Base-by-base conservation (phyloP, 2,113 vertebrate genomes). In the Chionodraco myersi region DNA sequence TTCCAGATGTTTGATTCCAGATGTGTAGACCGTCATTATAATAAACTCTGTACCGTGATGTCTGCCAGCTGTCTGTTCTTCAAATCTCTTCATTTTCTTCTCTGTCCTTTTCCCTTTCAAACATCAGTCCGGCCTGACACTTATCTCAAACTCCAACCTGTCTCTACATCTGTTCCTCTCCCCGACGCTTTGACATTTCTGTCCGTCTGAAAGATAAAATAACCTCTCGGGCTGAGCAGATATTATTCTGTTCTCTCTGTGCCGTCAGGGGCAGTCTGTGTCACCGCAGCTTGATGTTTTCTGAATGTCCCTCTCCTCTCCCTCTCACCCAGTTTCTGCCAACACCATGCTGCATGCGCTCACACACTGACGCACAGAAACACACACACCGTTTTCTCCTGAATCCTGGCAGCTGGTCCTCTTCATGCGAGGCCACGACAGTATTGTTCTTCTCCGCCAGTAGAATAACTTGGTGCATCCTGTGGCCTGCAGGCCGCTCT, bases 391-490 rank as follows among this genome's bases (percentile, higher is more conserved):
- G 1, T 16, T 65, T 12, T 6, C 63, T 63, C 16, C 71, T 65
- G 51, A 54, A 49, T 65, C 59, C 69, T 77, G 77, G 59, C 77
- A 71, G 70, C 53, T 16, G 53, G 56, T 61, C 45, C 41, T 61
- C 65, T 75, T 75, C 75, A 62, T 53, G 51, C 14, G 2, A 71
- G 62, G 60, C 77, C 16, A 23, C 13, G 14, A 16, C 60, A 14
- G 64, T 63, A 81, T 89, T 93, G 86, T 93, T 90, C 82, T 87
- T 75, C 56, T 70, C 13, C 59, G 45, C 48, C 72, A 72, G 64
- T 78, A 86, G 75, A 90, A 92, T 80, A 88, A 90, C 88, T 82
- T 36, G 57, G 61, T 68, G 48, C 82, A 73, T 89, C 83, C 88
- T 79, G 84, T 82, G 75, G 47, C 75, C 71, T 34, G 63, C 49